These are phyloP conservation scores for Oscheius sp. DNA, from an alignment of 2,888 invertebrate species.

Conservation along the genomic window DNA sequence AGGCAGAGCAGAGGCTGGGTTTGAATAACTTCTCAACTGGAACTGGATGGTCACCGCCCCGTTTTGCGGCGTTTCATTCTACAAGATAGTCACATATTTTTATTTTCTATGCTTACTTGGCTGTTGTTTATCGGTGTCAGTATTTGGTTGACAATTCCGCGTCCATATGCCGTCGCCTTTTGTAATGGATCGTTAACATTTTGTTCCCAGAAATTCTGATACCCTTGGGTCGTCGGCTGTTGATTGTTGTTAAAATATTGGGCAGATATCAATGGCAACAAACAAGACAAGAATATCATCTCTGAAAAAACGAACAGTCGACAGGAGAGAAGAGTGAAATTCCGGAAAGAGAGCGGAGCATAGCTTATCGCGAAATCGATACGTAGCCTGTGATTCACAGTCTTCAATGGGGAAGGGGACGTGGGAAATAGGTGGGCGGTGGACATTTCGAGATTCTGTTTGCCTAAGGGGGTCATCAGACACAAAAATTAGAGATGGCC, in stretches of 20 bases:
- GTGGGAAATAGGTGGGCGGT: slow-evolving; percentile 2
- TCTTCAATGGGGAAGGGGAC: slow-evolving; percentile 2
- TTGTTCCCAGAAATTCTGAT: not conserved
- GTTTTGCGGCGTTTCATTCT: not conserved
- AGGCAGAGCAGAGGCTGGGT: slow-evolving; percentile 49
- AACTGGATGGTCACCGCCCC: slow-evolving; percentile 51
- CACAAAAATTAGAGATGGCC: slow-evolving; percentile 1
- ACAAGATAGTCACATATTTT: no score
- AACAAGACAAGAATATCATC: not conserved
- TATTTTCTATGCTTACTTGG: not conserved
- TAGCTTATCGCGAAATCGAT: not conserved
- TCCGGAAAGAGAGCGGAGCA: not conserved
- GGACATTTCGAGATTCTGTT: slow-evolving; percentile 14
- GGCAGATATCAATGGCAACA: not conserved
- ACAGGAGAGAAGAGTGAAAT: no score
- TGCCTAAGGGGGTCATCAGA: not conserved
- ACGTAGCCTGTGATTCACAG: not conserved
- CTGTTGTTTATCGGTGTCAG: slow-evolving; percentile 20
- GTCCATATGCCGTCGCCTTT: not conserved
- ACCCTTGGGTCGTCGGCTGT: slow-evolving; percentile 3
- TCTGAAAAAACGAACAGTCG: no score
- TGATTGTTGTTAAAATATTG: slow-evolving; percentile 7
- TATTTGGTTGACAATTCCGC: slow-evolving; percentile 27
- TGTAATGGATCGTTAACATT: not conserved
- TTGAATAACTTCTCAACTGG: slow-evolving; percentile 53